A percentile compares a stretch with the other conserved stretches of the same genome.
These are phyloP conservation scores for Metridium senile DNA, from an alignment of 92 coral and sea anemone species.

Conservation along the genomic window DNA sequence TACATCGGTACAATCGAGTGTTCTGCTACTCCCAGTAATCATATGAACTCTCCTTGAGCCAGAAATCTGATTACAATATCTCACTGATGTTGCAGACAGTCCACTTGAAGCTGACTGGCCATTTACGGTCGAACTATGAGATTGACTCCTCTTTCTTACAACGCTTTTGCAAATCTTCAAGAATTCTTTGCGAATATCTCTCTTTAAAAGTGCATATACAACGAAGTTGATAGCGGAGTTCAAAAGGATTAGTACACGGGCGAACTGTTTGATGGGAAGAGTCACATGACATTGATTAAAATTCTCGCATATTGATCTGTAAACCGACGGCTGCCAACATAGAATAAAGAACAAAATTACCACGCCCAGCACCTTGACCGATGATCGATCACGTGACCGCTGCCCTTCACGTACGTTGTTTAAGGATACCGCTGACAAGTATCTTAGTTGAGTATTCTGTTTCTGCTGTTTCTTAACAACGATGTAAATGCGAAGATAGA, in stretches of 20 bases:
- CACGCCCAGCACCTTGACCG: slow-evolving; percentile 22
- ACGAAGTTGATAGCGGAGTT: slow-evolving; percentile 18
- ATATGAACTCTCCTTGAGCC: neutral
- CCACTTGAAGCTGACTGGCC: slow-evolving; percentile 17
- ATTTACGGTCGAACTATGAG: slow-evolving; percentile 6
- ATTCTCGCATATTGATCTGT: slow-evolving; percentile 18
- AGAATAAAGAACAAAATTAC: slow-evolving; percentile 27
- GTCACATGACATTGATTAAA: slow-evolving; percentile 20
- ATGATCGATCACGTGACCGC: slow-evolving; percentile 24
- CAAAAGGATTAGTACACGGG: slow-evolving; percentile 27
- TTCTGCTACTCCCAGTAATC: neutral
- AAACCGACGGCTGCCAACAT: slow-evolving; percentile 34
- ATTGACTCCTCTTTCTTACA: slow-evolving; percentile 8
- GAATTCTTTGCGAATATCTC: slow-evolving; percentile 26
- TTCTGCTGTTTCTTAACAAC: slow-evolving; percentile 14
- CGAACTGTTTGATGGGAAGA: slow-evolving; percentile 1
- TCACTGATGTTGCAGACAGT: slow-evolving; percentile 9
- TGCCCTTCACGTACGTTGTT: neutral
- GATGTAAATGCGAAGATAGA: slow-evolving; percentile 19
- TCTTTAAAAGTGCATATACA: slow-evolving; percentile 27
- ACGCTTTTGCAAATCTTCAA: neutral
- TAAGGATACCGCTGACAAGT: neutral
- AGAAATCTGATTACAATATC: slow-evolving; percentile 1
- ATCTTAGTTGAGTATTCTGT: neutral
- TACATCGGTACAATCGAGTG: neutral